These are phyloP conservation scores for Cosmopolites sordidus DNA, from an alignment of 2,888 invertebrate species.

Conservation along the genomic window DNA sequence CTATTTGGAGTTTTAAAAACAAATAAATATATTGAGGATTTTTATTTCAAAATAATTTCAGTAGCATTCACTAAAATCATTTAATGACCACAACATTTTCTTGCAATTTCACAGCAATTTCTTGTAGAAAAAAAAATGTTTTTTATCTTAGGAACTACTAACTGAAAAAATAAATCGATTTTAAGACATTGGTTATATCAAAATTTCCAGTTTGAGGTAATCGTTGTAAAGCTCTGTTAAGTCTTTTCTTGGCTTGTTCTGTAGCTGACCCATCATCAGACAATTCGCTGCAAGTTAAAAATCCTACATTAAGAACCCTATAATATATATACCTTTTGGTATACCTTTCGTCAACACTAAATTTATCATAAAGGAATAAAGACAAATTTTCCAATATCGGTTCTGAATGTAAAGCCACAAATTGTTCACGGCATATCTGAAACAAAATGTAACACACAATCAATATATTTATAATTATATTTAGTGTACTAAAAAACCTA, in stretches of 20 bases:
- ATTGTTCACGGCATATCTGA: constrained; percentile 94
- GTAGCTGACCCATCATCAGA: constrained; percentile 50
- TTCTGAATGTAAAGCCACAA: constrained; percentile 90
- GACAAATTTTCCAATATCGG: constrained; percentile 88
- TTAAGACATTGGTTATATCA: constrained; percentile 67
- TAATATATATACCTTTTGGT: background rate
- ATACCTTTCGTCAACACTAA: constrained; percentile 41
- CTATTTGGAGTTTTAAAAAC: too few species aligned
- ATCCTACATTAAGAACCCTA: background rate
- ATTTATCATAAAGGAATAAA: constrained; percentile 63
- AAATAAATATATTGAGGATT: too few species aligned
- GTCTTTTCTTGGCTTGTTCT: constrained; percentile 58
- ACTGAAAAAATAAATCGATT: constrained; percentile 86
- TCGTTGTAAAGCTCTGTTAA: constrained; percentile 57
- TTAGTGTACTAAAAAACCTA: constrained; percentile 42
- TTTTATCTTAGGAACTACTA: too few species aligned
- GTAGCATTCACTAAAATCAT: too few species aligned
- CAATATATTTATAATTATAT: background rate
- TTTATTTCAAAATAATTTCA: too few species aligned
- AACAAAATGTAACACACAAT: constrained; percentile 35
- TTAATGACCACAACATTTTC: too few species aligned
- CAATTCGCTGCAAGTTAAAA: constrained; percentile 50
- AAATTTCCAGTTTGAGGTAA: constrained; percentile 76
- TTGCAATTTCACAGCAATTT: too few species aligned
- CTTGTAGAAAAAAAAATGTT: too few species aligned